These are phyloP conservation scores for Fragariocoptes setiger DNA, from an alignment of 1,140 invertebrate genomes.

Conservation along the genomic window DNA sequence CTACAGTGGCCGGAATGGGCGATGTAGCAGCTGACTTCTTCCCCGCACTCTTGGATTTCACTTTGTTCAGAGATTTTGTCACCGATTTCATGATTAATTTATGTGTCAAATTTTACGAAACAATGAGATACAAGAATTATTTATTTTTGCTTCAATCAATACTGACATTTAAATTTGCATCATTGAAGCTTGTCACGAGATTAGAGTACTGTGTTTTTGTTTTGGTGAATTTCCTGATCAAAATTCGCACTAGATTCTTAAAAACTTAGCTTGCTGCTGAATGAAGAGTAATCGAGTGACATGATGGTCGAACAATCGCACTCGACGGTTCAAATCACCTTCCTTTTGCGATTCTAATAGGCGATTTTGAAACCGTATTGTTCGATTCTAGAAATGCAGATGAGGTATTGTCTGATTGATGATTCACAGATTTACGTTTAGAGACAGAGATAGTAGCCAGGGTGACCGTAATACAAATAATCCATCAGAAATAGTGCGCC, in stretches of 20 bases:
- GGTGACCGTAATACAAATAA: too few relatives aligned
- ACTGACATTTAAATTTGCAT: background rate
- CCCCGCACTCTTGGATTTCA: too few relatives aligned
- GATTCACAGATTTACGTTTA: too few relatives aligned
- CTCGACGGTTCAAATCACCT: too few relatives aligned
- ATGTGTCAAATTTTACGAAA: background rate
- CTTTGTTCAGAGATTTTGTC: background rate
- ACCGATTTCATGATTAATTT: background rate
- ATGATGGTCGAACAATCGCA: too few relatives aligned
- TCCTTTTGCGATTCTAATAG: too few relatives aligned
- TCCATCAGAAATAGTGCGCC: conserved; percentile 26
- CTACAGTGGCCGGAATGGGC: too few relatives aligned
- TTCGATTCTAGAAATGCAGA: too few relatives aligned
- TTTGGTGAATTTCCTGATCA: background rate
- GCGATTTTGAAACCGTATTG: too few relatives aligned
- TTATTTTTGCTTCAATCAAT: background rate
- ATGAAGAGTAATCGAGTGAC: background rate
- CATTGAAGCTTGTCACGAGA: background rate
- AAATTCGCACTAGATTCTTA: background rate
- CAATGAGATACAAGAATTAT: background rate
- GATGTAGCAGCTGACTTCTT: too few relatives aligned
- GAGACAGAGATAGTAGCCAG: too few relatives aligned
- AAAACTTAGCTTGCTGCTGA: background rate
- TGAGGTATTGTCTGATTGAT: too few relatives aligned
- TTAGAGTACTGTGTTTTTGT: background rate